phyloP scores from a whole-genome alignment of 2,797 vertebrate genomes.

The Sarcophilus harrisii region DNA sequence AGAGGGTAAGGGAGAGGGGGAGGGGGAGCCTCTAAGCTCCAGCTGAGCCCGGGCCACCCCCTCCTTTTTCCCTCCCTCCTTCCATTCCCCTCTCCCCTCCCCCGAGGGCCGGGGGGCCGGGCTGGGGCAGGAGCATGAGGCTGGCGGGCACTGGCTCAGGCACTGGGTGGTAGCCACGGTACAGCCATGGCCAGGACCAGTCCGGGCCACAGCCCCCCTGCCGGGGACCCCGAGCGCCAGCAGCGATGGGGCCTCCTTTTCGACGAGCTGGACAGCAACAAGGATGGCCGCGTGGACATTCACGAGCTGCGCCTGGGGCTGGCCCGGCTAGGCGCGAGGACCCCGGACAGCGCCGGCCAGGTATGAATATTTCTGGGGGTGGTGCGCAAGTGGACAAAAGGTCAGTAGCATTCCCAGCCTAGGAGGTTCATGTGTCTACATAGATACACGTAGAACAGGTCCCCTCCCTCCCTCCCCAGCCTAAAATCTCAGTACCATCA shows the following conservation, averaged over 20 bases:
- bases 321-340: constrained; percentile 84
- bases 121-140: background rate
- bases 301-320: constrained; percentile 88
- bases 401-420: background rate
- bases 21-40: constrained; percentile 72
- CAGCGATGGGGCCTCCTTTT: constrained; percentile 88
- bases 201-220: background rate
- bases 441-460: background rate
- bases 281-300: constrained; percentile 90
- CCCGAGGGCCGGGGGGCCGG: constrained; percentile 70
- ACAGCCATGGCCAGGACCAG: background rate
- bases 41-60: constrained; percentile 61
- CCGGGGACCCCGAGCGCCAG: constrained; percentile 82
- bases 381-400: background rate
- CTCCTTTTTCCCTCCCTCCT: constrained; percentile 9
- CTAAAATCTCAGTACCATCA: background rate
- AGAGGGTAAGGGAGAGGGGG: constrained; percentile 39
- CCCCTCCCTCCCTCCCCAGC: too few species aligned
- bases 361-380: too few species aligned
- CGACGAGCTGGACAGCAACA: constrained; percentile 90
- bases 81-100: constrained; percentile 13
- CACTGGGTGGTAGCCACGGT: background rate
- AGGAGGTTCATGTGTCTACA: background rate
- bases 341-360: constrained; percentile 77
- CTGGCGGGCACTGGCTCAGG: background rate